Conservation (phyloP, 2,888 invertebrate species). For the Pheosia gnoma region DNA sequence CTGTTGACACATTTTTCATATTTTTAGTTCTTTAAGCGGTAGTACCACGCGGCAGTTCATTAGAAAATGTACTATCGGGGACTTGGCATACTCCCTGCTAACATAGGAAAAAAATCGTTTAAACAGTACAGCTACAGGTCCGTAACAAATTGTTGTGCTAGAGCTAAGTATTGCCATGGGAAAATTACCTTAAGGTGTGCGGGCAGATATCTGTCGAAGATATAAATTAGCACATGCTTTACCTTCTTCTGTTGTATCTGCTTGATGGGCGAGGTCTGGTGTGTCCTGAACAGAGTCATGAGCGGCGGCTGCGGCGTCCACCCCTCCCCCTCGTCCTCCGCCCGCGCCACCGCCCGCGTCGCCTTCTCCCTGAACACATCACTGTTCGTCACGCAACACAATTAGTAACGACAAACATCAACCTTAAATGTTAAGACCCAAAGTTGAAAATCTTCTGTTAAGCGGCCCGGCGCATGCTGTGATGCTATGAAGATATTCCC, state of each 20-base stretch:
- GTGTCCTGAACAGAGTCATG: constrained; percentile 90
- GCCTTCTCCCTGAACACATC: constrained; percentile 78
- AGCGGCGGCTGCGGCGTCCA: constrained; percentile 91
- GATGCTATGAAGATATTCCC: constrained; percentile 29
- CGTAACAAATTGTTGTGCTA: too few species aligned
- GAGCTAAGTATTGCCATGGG: too few species aligned
- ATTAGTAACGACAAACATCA: constrained; percentile 34
- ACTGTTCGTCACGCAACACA: constrained; percentile 62
- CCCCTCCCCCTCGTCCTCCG: constrained; percentile 54
- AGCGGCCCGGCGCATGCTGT: constrained; percentile 39
- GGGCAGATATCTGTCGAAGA: too few species aligned
- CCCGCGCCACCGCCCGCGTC: constrained; percentile 59
- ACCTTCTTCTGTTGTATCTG: constrained; percentile 88
- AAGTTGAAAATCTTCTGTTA: constrained; percentile 32
- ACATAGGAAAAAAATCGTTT: too few species aligned
- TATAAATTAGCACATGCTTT: not conserved
- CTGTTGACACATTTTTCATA: too few species aligned
- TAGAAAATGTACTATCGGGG: too few species aligned
- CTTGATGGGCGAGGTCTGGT: constrained; percentile 87
- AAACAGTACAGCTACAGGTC: too few species aligned
- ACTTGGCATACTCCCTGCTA: too few species aligned
- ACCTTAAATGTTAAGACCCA: constrained; percentile 47
- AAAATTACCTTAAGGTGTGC: too few species aligned
- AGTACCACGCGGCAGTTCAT: too few species aligned
- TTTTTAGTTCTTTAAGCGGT: too few species aligned